A percentile compares a stretch with the other conserved stretches of the same genome.
Conservation (phyloP, 2,797 vertebrate genomes). For the Mus caroli region DNA sequence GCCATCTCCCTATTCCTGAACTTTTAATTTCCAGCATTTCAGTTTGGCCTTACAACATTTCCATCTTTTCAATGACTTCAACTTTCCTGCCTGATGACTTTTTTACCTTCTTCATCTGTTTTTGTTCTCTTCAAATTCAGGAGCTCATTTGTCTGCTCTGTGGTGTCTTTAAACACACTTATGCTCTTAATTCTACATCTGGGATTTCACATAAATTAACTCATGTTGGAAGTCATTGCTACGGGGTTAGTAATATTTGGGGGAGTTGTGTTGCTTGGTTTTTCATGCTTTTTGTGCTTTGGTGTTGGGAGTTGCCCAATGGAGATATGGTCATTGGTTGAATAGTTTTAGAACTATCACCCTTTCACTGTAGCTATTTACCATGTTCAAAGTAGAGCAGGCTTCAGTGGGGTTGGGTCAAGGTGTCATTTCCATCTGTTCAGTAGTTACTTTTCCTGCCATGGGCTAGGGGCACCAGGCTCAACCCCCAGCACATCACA, state of each 20-base stretch:
- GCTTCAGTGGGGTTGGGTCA: background rate
- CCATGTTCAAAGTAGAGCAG: background rate
- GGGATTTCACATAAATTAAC: background rate
- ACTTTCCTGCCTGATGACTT: background rate
- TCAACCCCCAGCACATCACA: background rate
- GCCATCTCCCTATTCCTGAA: background rate
- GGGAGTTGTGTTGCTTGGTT: background rate
- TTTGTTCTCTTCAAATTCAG: background rate
- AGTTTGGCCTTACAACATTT: background rate
- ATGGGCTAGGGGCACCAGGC: no score
- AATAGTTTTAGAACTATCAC: background rate
- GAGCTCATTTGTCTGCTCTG: background rate
- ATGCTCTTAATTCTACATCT: no score
- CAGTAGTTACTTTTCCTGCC: background rate
- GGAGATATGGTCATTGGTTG: no score
- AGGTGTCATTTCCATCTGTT: background rate
- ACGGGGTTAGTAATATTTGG: background rate
- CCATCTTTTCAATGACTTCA: background rate
- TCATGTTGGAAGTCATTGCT: background rate
- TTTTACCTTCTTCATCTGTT: background rate
- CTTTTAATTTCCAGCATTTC: background rate
- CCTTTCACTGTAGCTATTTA: background rate
- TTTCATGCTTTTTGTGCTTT: background rate
- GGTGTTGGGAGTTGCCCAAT: background rate
- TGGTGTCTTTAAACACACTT: background rate